These are phyloP conservation scores for Bradysia coprophila DNA, from an alignment of 1,140 invertebrate species.

Conservation along the genomic window DNA sequence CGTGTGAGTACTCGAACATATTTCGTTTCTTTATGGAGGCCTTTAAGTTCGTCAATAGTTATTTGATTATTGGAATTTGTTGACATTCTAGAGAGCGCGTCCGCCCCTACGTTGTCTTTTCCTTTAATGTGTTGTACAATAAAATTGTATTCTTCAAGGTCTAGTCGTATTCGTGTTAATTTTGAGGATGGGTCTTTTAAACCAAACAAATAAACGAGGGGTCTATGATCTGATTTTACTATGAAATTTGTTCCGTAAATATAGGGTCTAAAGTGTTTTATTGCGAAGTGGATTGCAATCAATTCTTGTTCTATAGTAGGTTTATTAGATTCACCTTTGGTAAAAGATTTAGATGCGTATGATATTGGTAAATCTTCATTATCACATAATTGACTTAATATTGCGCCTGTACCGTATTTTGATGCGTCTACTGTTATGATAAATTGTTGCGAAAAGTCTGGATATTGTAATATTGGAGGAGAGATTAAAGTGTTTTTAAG, in stretches of 20 bases:
- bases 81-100: conserved; percentile 9
- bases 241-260: conserved; percentile 8
- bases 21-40: no score
- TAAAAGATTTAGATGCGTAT: background rate
- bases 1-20: no score
- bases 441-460: conserved; percentile 13
- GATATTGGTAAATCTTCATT: background rate
- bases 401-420: background rate
- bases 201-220: conserved; percentile 16
- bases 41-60: no score
- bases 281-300: background rate
- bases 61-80: no score
- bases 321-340: background rate
- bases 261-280: background rate
- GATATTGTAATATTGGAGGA: background rate
- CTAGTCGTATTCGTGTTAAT: background rate
- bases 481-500: background rate
- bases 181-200: conserved; percentile 1
- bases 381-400: background rate
- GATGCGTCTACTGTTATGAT: conserved; percentile 17
- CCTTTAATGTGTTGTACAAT: background rate
- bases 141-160: conserved; percentile 14
- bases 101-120: conserved; percentile 5
- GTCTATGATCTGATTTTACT: conserved; percentile 17
- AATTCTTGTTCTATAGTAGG: conserved; percentile 14